Base-by-base conservation (phyloP, 2,888 invertebrate species). In the Choreutis nemorana region DNA sequence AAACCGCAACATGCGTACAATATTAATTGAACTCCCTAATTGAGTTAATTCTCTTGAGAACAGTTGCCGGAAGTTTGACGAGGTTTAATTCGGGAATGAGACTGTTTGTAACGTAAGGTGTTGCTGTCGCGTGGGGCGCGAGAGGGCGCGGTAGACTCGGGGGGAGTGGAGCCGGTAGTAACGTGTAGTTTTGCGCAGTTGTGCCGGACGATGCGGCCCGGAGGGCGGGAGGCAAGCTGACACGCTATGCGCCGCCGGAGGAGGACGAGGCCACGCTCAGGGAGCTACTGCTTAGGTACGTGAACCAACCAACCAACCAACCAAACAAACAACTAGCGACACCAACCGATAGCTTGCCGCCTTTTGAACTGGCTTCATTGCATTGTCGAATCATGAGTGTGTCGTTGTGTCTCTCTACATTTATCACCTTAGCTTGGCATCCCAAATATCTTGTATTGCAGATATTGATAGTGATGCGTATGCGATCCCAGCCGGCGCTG, bases 221-320 rank as follows among this genome's bases (percentile, higher is more conserved):
- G 72, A 73, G 72, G 73, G 75, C 73, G 71, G 81, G 81, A 64
- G 72, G 79, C 64, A 80, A 81, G 81, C 80, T 83, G 79, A 85
- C 85, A 81, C 86, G 87, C 86, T 85, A 88, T 88, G 87, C 86
- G 84, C 85, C 87, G 87, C 82, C 86, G 84, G 87, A 87, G 82
- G 90, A 91, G 82, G 92, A 93, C 86, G 92, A 93, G 85, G 90
- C 91, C 79, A 92, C 91, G 84, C 89, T 93, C 83, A 90, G 91
- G 86, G 91, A 92, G 87, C 87, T 93, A 85, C 91, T 93, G 83
- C 88, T 92, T 89, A 92, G 92, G 92, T 90, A 88, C 79, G 77
- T 68, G 56, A n/a, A 55, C 54, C 48, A 59, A n/a, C n/a, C n/a
- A n/a, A n/a, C n/a, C n/a, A n/a, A n/a, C n/a, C n/a, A n/a, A n/a